Evolutionary conservation across 2,113 vertebrate species (phyloP), one percentile per base, ranked within the genome.

Genomic region (Nestor notabilis): DNA sequence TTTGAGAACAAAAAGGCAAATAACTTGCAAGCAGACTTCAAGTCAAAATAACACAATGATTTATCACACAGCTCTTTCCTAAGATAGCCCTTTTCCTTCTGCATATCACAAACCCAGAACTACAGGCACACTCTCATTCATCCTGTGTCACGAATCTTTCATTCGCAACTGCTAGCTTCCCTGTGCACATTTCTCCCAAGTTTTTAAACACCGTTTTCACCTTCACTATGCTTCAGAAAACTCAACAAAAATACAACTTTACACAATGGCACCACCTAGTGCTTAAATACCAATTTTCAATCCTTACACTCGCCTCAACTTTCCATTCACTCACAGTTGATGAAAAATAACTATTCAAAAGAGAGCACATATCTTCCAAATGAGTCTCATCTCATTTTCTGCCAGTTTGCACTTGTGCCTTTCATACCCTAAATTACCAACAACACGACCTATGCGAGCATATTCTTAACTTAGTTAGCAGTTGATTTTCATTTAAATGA

Each of bases 241-340:
- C 58, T 39, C 29, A 43, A 16, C 35, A 91, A 70, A 72, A 74
- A 56, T 25, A 41, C 69, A 92, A 88, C 87, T 97, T 98, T 97
- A 94, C 97, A 87, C 98, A 98, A 98, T 93, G 97, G 97, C 98
- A 97, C 98, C 98, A 98, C 91, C 98, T 98, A 97, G 98, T 97
- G 98, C 87, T 96, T 41, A 65, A 95, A 75, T 4, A 44, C 17
- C 83, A 6, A 64, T 56, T 82, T 84, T 81, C 89, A 93, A 4
- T 7, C 60, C 52, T 90, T 25, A 24, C 2, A 0, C 31, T 13
- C 35, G 58, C 33, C 33, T 71, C 74, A 18, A 11, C 72, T 71
- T 33, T 29, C 29, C 27, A 76, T 60, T 58, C 31, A 11, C 20
- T 77, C 18, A 49, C 18, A 63, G 70, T 1, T 47, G 78, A 68